phyloP scores from a whole-genome alignment of 2,113 vertebrate genomes.

The Syngnathus scovelli region DNA sequence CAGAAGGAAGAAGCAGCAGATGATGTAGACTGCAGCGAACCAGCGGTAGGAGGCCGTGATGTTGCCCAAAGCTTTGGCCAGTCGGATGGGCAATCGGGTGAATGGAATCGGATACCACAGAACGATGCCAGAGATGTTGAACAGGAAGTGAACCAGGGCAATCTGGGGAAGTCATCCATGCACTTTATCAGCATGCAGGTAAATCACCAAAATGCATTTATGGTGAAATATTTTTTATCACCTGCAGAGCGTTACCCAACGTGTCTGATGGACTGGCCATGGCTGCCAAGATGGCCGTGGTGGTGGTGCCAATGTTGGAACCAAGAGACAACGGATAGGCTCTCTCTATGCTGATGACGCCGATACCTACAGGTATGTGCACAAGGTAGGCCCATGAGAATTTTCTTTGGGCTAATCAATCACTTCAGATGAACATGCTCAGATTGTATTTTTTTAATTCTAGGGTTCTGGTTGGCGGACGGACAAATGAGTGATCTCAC shows the following conservation, averaged over 20 bases:
- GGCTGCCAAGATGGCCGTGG: slow-evolving; percentile 87
- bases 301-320: slow-evolving; percentile 91
- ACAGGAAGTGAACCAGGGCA: slow-evolving; percentile 92
- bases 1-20: slow-evolving; percentile 77
- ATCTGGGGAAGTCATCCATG: slow-evolving; percentile 68
- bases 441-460: background rate
- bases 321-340: slow-evolving; percentile 87
- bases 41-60: slow-evolving; percentile 86
- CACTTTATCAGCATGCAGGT: background rate
- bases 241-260: slow-evolving; percentile 82
- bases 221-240: slow-evolving; percentile 29
- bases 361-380: slow-evolving; percentile 70
- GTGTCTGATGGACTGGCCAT: slow-evolving; percentile 85
- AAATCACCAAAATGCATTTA: background rate
- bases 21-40: slow-evolving; percentile 87
- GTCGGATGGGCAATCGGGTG: slow-evolving; percentile 82
- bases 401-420: background rate
- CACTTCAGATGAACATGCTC: background rate
- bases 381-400: background rate
- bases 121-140: slow-evolving; percentile 89
- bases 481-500: slow-evolving; percentile 66
- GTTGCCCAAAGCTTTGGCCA: slow-evolving; percentile 80
- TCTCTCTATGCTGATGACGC: slow-evolving; percentile 86
- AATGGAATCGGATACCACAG: slow-evolving; percentile 88
- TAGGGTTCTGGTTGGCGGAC: background rate